Evolutionary conservation across 2,113 vertebrate genomes (phyloP).

Genomic region (Xenopus tropicalis): DNA sequence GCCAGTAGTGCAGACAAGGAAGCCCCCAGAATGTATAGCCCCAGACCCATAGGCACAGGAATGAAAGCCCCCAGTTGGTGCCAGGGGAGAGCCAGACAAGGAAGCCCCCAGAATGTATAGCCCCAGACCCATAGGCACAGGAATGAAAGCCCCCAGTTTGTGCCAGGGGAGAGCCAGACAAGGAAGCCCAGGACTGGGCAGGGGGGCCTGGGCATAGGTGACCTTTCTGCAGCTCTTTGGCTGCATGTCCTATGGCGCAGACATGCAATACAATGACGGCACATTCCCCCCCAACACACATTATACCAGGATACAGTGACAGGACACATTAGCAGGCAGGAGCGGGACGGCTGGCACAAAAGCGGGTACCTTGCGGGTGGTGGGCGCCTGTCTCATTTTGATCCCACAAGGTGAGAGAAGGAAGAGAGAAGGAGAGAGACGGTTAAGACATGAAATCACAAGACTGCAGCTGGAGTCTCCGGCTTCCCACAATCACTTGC

Average conservation of each 20-base stretch:
- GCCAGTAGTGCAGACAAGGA: too few species aligned
- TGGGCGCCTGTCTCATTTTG: slow-evolving; percentile 37
- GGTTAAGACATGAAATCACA: slow-evolving; percentile 20
- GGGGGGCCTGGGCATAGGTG: too few species aligned
- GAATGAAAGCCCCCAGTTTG: too few species aligned
- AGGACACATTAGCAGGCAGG: not conserved
- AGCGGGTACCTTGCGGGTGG: slow-evolving; percentile 32
- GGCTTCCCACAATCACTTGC: slow-evolving; percentile 25
- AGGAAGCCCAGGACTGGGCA: too few species aligned
- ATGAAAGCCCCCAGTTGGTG: too few species aligned
- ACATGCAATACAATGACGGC: not conserved
- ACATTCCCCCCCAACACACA: not conserved
- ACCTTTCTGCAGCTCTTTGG: not conserved
- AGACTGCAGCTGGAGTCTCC: slow-evolving; percentile 5
- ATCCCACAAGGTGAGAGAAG: slow-evolving; percentile 9
- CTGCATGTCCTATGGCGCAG: not conserved
- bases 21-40: too few species aligned
- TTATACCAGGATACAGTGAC: not conserved
- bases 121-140: too few species aligned
- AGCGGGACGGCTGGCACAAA: not conserved
- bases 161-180: too few species aligned
- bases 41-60: too few species aligned
- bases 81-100: too few species aligned
- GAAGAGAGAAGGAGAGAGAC: slow-evolving; percentile 4
- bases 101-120: too few species aligned